phyloP scores from a whole-genome alignment of 2,113 vertebrate species.

The Toxostoma redivivum region DNA sequence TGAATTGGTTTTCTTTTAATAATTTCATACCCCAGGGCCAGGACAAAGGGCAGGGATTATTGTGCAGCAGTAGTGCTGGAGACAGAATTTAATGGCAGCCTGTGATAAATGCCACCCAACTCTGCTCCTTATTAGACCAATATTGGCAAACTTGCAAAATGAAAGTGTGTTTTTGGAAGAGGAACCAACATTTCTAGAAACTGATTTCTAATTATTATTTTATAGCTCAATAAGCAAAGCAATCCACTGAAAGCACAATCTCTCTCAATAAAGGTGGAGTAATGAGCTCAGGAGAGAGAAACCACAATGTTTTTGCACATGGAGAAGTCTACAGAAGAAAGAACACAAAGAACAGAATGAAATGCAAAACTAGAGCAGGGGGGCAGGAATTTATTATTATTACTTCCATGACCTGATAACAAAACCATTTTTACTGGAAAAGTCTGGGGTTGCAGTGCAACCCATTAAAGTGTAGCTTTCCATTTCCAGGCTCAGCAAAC shows the following conservation, averaged over 20 bases:
- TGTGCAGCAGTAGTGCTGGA: slow-evolving; percentile 32
- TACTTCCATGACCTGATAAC: background rate
- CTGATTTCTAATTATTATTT: background rate
- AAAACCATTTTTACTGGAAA: background rate
- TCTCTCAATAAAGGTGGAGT: background rate
- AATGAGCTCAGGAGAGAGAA: background rate
- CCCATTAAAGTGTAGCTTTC: background rate
- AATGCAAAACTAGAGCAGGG: background rate
- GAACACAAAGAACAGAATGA: background rate
- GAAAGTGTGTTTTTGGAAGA: background rate
- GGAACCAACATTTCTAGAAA: background rate
- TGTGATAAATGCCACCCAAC: slow-evolving; percentile 26
- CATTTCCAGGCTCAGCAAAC: background rate
- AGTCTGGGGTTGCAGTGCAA: background rate
- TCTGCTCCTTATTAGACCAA: background rate
- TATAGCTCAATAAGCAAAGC: background rate
- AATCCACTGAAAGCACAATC: background rate
- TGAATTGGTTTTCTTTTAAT: slow-evolving; percentile 47
- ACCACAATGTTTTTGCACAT: background rate
- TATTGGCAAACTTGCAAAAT: background rate
- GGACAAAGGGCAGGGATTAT: slow-evolving; percentile 66
- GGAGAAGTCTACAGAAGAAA: background rate
- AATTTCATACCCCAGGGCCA: slow-evolving; percentile 45
- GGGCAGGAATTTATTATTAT: background rate
- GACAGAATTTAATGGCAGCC: background rate